Evolutionary conservation across 2,113 vertebrate species (phyloP).

Genomic region (Cranoglanis bouderius): DNA sequence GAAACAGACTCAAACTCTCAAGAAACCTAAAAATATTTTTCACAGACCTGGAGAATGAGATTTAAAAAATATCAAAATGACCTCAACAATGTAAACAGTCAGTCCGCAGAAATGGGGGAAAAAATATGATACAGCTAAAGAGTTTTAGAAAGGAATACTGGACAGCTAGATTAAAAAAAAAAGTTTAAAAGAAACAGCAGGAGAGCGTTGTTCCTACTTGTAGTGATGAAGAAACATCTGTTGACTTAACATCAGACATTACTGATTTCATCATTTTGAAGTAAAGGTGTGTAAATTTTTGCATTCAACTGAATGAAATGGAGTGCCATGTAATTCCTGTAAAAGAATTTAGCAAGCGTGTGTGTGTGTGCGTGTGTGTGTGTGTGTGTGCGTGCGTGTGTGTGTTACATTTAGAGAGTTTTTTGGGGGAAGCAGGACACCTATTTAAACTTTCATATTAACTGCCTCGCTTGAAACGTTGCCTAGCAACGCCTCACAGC

Average conservation of each 20-base stretch:
- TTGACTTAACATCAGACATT: background rate
- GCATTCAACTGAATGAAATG: background rate
- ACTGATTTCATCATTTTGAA: background rate
- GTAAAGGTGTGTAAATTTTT: background rate
- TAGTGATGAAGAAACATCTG: background rate
- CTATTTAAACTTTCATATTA: constrained; percentile 83
- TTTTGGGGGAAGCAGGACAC: constrained; percentile 47
- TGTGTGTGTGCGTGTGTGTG: background rate
- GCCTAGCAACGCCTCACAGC: constrained; percentile 73
- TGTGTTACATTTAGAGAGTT: background rate
- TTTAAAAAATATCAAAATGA: background rate
- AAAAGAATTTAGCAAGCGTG: background rate
- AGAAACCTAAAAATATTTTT: background rate
- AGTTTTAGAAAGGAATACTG: background rate
- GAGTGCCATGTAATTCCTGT: background rate
- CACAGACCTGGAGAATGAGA: background rate
- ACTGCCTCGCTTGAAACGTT: constrained; percentile 75
- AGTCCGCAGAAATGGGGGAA: background rate
- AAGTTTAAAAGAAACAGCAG: background rate
- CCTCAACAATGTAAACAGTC: background rate
- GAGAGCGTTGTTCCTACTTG: background rate
- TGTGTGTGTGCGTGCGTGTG: background rate
- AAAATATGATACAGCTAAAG: background rate
- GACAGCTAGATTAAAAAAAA: background rate
- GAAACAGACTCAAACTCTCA: background rate